phyloP scores from a whole-genome alignment of 2,888 invertebrate genomes.

The Xanthia icteritia region DNA sequence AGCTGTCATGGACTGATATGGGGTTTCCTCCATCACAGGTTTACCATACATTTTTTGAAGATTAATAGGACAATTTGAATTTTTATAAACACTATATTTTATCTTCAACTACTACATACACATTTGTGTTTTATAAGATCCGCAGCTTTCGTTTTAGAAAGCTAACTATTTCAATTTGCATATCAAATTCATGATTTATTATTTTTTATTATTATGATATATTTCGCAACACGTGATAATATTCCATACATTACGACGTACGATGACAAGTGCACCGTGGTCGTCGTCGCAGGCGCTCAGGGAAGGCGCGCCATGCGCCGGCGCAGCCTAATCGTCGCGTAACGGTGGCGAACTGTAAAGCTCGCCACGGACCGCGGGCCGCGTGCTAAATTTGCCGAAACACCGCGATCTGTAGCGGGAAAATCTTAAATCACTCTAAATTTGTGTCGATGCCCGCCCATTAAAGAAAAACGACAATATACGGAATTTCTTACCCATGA shows the following conservation, averaged over 20 bases:
- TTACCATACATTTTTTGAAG: not conserved
- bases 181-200: not conserved
- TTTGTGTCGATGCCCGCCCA: constrained; percentile 77
- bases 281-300: constrained; percentile 65
- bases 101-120: not conserved
- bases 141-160: not conserved
- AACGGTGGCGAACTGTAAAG: constrained; percentile 90
- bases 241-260: constrained; percentile 49
- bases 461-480: constrained; percentile 51
- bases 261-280: constrained; percentile 60
- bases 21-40: not conserved
- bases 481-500: constrained; percentile 41
- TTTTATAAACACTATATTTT: not conserved
- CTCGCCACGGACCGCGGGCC: constrained; percentile 86
- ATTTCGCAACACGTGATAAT: constrained; percentile 12
- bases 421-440: constrained; percentile 85
- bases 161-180: not conserved
- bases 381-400: constrained; percentile 90
- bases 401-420: constrained; percentile 87
- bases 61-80: not conserved
- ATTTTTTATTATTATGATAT: no score
- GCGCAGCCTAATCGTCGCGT: constrained; percentile 87
- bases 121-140: not conserved
- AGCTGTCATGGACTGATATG: not conserved
- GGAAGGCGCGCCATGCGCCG: constrained; percentile 79